These are phyloP conservation scores for Stigmatopora nigra DNA, from an alignment of 2,113 vertebrate species.

Conservation along the genomic window DNA sequence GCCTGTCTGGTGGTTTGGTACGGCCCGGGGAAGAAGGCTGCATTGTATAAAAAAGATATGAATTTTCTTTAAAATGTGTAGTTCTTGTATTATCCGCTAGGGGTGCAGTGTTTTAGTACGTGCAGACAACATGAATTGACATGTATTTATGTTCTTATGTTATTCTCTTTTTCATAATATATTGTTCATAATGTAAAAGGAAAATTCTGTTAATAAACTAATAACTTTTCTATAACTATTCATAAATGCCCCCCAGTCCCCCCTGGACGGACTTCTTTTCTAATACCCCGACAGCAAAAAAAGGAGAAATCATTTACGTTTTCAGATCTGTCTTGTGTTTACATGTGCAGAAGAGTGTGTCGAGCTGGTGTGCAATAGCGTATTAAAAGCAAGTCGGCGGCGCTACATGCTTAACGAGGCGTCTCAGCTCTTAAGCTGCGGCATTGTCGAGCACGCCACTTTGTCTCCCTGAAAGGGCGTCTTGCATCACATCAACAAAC, in stretches of 20 bases:
- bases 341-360: slow-evolving; percentile 27
- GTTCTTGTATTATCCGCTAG: no score
- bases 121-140: no score
- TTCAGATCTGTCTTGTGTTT: slow-evolving; percentile 32
- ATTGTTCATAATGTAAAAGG: no score
- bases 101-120: no score
- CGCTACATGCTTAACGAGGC: slow-evolving; percentile 54
- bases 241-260: slow-evolving; percentile 22
- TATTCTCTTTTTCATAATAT: no score
- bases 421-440: slow-evolving; percentile 38
- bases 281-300: slow-evolving; percentile 18
- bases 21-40: no score
- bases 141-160: no score
- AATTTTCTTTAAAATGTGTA: no score
- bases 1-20: no score
- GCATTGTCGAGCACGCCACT: slow-evolving; percentile 30
- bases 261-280: slow-evolving; percentile 36
- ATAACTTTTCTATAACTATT: slow-evolving; percentile 38
- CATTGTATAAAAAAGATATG: no score
- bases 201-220: no score
- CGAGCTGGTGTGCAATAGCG: slow-evolving; percentile 26
- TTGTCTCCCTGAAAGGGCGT: slow-evolving; percentile 39
- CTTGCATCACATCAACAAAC: slow-evolving; percentile 27
- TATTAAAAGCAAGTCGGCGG: slow-evolving; percentile 41
- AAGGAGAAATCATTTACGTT: slow-evolving; percentile 41